These are phyloP conservation scores for Strix uralensis DNA, from an alignment of 2,113 vertebrate species.

Conservation along the genomic window DNA sequence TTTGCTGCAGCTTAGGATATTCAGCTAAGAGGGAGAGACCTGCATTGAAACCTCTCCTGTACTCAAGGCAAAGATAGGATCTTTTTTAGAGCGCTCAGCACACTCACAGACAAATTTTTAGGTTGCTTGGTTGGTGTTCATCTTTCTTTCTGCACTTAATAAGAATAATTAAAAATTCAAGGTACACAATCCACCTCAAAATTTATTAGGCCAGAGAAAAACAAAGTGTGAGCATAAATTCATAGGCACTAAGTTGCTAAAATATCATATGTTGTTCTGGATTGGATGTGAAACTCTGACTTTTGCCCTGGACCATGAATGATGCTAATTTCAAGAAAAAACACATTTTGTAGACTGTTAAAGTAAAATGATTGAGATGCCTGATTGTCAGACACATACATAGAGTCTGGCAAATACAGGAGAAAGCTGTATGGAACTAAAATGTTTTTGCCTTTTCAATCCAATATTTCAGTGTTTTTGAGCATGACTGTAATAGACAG, in stretches of 20 bases:
- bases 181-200: neutral
- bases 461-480: neutral
- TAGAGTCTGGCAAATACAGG: neutral
- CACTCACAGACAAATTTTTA: neutral
- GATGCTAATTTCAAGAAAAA: neutral
- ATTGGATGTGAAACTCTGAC: neutral
- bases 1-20: neutral
- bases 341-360: neutral
- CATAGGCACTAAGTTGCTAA: neutral
- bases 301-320: neutral
- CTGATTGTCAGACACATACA: neutral
- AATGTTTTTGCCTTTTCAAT: neutral
- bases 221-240: neutral
- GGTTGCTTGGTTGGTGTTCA: accelerated
- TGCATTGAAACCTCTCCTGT: neutral
- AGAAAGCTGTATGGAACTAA: neutral
- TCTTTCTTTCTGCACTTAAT: neutral
- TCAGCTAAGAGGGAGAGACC: neutral
- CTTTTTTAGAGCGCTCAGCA: neutral
- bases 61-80: neutral
- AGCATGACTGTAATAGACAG: neutral
- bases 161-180: neutral
- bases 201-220: neutral
- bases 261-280: neutral
- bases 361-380: neutral